Evolutionary conservation across 2,113 vertebrate species (phyloP).

Genomic region (Anser brachyrhynchus): DNA sequence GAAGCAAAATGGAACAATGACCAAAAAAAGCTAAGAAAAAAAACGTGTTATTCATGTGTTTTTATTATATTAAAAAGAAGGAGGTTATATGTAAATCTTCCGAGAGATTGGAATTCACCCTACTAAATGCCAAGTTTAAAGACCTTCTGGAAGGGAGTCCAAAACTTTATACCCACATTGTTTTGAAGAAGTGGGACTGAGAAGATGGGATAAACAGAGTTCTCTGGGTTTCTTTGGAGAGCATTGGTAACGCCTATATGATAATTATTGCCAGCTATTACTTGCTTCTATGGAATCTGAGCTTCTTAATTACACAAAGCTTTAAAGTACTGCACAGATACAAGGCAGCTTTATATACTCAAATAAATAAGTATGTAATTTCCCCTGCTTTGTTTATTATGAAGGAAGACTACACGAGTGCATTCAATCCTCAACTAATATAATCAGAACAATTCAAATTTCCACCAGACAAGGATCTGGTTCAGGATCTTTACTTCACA

Average conservation of each 20-base stretch:
- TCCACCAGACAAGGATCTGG: neutral
- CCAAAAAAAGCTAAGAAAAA: neutral
- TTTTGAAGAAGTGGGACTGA: neutral
- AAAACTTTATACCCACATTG: neutral
- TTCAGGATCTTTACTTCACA: neutral
- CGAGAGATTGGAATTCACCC: neutral
- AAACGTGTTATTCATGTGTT: neutral
- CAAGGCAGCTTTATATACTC: neutral
- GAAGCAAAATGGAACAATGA: neutral
- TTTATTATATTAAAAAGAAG: neutral
- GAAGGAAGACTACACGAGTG: neutral
- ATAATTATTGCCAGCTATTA: neutral
- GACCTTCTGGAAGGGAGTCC: neutral
- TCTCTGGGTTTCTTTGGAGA: neutral
- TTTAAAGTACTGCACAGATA: neutral
- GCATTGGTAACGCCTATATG: neutral
- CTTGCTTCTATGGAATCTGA: neutral
- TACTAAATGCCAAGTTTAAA: neutral
- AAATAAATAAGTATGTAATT: neutral
- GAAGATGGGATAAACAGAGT: neutral
- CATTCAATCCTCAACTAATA: neutral
- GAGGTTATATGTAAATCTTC: neutral
- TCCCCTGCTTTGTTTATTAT: constrained; percentile 1
- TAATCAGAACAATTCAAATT: constrained; percentile 21
- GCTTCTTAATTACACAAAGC: neutral